A percentile compares a stretch with the other conserved stretches of the same genome.
phyloP scores from a whole-genome alignment of 2,888 invertebrate species.

The Micoletzkya japonica region DNA sequence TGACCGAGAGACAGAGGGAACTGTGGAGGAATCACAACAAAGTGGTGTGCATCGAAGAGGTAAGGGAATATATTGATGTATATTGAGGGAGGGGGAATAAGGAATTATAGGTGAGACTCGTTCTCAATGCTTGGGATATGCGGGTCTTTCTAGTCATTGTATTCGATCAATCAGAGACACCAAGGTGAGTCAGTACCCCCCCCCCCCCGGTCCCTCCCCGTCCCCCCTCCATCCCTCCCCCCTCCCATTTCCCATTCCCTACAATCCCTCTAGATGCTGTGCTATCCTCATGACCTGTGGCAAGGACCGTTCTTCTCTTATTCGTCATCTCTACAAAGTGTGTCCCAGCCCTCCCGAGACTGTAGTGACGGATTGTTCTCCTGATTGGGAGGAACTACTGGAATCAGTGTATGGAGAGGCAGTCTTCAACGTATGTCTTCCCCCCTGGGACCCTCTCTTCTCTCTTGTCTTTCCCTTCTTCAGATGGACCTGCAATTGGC shows the following conservation, averaged over 20 bases:
- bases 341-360: conserved; percentile 23
- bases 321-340: not conserved
- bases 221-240: too few relatives aligned
- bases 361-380: conserved; percentile 31
- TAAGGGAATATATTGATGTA: not conserved
- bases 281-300: conserved; percentile 8
- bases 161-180: conserved; percentile 20
- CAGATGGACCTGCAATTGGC: conserved; percentile 25
- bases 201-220: too few relatives aligned
- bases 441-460: not conserved
- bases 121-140: conserved; percentile 30
- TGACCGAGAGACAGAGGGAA: conserved; percentile 30
- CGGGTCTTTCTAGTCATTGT: conserved; percentile 21
- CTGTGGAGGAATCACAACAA: conserved; percentile 25
- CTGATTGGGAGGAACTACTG: conserved; percentile 28
- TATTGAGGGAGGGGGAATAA: not conserved
- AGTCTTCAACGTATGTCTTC: not conserved
- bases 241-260: too few relatives aligned
- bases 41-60: conserved; percentile 32
- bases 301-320: conserved; percentile 2
- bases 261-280: not conserved
- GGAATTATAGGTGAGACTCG: conserved; percentile 31
- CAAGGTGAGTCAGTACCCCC: too few relatives aligned
- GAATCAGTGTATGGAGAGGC: conserved; percentile 25
- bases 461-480: not conserved